Evolutionary conservation across 2,888 invertebrate genomes (phyloP), one percentile per base, ranked within the genome.

Genomic region (Helicoverpa assulta): DNA sequence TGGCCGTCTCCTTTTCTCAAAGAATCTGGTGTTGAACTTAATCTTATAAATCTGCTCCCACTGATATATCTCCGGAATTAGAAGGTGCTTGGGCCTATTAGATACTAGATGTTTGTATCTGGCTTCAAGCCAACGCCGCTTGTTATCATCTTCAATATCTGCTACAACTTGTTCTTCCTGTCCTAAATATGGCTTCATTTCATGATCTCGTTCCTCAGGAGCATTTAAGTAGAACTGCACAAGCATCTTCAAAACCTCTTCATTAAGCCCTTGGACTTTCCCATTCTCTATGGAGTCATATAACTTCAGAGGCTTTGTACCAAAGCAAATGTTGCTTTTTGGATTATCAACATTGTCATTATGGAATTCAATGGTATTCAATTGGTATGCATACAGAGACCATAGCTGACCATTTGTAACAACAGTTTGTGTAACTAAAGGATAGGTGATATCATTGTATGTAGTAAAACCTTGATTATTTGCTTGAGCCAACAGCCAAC

Each of bases 361-460:
- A 85, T 98, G 97, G 81, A 98, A 91, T 16, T 96, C 87, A 47
- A 97, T 96, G 0, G 99, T 99, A 90, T 99, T 99, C 68, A 99
- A 92, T 91, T 99, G 99, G 89, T 99, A 99, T 16, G 97, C 96
- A 88, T 97, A 98, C 80, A 99, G 98, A 0, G 98, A 98, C 97
- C 98, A 99, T 5, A 96, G 89, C 79, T 98, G 97, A 0, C 99
- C 99, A 93, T 99, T 98, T 0, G 99, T 98, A 51, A 99, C 96
- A 16, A 99, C 95, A 18, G 98, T 97, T 96, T 99, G 99, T 5
- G 98, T 98, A 0, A 97, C 97, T 67, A 99, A 91, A 0, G 99
- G 99, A 90, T 99, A 99, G 0, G 98, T 98, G 19, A 99, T 85
- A 80, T 99, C 99, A 83, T 98, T 98, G 89, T 96, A 98, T 18